Evolutionary conservation across 2,797 vertebrate species (phyloP).

Genomic region (Muscicapa comitata): DNA sequence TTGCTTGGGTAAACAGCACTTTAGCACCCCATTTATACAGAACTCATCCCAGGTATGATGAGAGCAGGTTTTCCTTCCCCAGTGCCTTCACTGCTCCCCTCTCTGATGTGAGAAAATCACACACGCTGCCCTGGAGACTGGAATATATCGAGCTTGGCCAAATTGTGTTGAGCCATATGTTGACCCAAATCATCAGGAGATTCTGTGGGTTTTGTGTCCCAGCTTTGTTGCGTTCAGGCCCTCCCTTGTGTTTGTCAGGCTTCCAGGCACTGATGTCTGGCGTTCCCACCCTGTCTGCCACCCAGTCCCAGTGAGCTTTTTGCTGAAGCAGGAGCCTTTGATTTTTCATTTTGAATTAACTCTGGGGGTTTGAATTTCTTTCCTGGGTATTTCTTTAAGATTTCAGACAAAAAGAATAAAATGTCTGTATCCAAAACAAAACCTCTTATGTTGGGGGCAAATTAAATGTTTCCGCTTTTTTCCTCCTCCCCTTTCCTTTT

Average conservation of each 20-base stretch:
- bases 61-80: not conserved
- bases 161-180: slow-evolving; percentile 10
- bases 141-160: not conserved
- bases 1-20: not conserved
- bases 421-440: not conserved
- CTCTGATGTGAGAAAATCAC: not conserved
- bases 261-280: slow-evolving; percentile 62
- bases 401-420: not conserved
- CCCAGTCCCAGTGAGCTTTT: slow-evolving; percentile 19
- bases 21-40: not conserved
- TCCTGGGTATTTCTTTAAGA: not conserved
- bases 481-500: not conserved
- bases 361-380: not conserved
- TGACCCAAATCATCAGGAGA: slow-evolving; percentile 56
- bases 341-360: slow-evolving; percentile 43
- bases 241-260: slow-evolving; percentile 51
- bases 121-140: not conserved
- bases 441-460: not conserved
- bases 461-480: not conserved
- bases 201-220: slow-evolving; percentile 22
- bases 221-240: slow-evolving; percentile 35
- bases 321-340: slow-evolving; percentile 37
- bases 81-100: not conserved
- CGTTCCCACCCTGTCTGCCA: slow-evolving; percentile 64
- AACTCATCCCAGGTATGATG: rapidly evolving